Base-by-base conservation (phyloP, 2,888 invertebrate species). In the Ametastegia equiseti region DNA sequence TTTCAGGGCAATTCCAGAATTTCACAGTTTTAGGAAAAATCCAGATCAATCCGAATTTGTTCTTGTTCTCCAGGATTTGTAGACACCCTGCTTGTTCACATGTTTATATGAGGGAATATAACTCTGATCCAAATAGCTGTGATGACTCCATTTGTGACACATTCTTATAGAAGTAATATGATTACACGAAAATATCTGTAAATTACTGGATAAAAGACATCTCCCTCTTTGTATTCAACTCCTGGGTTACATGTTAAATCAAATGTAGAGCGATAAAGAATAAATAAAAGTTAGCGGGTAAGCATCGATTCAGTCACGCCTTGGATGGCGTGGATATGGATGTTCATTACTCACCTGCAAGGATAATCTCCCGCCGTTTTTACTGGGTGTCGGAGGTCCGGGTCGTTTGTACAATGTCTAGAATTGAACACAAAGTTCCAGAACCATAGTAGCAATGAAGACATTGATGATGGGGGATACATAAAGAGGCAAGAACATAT, bases 321-420 rank as follows among this genome's bases (percentile, higher is more conserved):
- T n/a, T n/a, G n/a, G n/a, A n/a, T n/a, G 36, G 19, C 39, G 19
- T 57, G 42, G 19, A 39, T 23, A 80, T n/a, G 27, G 30, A 23
- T 33, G 45, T 50, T 42, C 77, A 73, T 39, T 45, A 54, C 92
- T 92, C 88, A 95, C 94, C 90, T 95, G 95, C 69, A 95, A 93
- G 0, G 97, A 97, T 9, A 95, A 92, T 83, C 96, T 93, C 1
- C 95, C 95, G 13, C 96, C 96, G 90, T 96, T 95, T 92, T 97
- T 97, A 92, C 96, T 96, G 0, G 97, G 97, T 0, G 97, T 97
- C 33, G 97, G 97, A 67, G 97, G 97, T 0, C 97, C 97, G 0
- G 97, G 97, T 88, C 95, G 95, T 93, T 96, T 97, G 90, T 97
- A 97, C 0, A 96, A 95, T 0, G 95, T 96, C 90, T 95, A 94